A percentile compares a stretch with the other conserved stretches of the same genome.
Conservation (phyloP, 2,888 invertebrate species). For the Leptinotarsa tumamoca region DNA sequence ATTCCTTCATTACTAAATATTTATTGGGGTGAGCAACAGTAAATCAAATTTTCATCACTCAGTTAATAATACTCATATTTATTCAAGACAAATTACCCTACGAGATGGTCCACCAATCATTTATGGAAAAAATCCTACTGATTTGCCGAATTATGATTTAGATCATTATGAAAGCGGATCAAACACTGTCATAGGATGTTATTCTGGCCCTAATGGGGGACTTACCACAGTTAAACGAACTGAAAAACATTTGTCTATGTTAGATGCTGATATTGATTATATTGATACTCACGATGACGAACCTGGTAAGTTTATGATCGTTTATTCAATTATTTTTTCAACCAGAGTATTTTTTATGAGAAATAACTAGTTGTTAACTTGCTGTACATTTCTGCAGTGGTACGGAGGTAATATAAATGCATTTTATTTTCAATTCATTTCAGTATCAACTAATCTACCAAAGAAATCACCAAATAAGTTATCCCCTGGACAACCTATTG, state of each 20-base stretch:
- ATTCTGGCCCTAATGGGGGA: constrained; percentile 86
- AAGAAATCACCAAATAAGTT: constrained; percentile 57
- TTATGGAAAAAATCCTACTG: constrained; percentile 79
- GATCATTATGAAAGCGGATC: constrained; percentile 69
- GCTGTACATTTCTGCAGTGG: not conserved
- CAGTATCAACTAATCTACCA: constrained; percentile 47
- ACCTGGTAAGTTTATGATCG: constrained; percentile 52
- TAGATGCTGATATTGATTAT: constrained; percentile 79
- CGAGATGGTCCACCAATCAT: constrained; percentile 72
- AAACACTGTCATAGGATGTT: constrained; percentile 76
- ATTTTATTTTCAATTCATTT: constrained; percentile 38
- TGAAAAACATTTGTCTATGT: constrained; percentile 75
- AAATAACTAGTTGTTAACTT: constrained; percentile 16
- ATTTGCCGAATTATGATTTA: constrained; percentile 75
- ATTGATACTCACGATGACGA: constrained; percentile 71
- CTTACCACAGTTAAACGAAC: constrained; percentile 78
- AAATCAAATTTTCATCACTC: constrained; percentile 3
- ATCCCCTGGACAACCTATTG: constrained; percentile 58
- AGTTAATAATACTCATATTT: constrained; percentile 12
- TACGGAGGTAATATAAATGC: not conserved
- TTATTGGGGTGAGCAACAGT: constrained; percentile 73
- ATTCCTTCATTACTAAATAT: constrained; percentile 78
- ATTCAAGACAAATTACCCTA: constrained; percentile 59
- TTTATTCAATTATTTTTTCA: not conserved
- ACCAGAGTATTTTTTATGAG: not conserved